Conservation (phyloP, 92 coral and sea anemone genomes). For the Epizoanthus stellaris region DNA sequence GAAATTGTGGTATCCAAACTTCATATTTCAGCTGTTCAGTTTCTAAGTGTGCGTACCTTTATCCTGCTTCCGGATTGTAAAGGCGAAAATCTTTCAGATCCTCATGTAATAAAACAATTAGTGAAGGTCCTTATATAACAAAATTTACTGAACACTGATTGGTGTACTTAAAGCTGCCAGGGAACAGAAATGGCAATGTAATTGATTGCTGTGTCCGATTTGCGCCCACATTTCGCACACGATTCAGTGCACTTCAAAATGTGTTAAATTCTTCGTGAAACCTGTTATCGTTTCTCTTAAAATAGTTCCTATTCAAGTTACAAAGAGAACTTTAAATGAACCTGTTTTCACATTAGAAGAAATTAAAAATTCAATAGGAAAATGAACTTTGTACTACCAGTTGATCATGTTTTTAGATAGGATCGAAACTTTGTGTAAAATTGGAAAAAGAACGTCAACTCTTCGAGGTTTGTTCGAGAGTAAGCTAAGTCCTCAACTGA, state of each 20-base stretch:
- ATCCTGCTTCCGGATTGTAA: background rate
- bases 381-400: background rate
- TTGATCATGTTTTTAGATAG: background rate
- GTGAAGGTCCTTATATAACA: background rate
- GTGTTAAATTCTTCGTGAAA: constrained; percentile 11
- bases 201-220: background rate
- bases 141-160: background rate
- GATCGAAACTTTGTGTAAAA: too few species aligned
- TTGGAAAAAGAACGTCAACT: too few species aligned
- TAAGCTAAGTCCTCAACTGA: background rate
- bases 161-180: constrained; percentile 6
- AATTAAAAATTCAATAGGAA: background rate
- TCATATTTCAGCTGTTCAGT: constrained; percentile 3
- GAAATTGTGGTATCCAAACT: background rate
- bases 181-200: constrained; percentile 1
- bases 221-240: background rate
- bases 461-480: background rate
- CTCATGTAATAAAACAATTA: background rate
- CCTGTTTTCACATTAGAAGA: background rate
- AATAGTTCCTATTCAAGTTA: background rate
- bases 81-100: background rate
- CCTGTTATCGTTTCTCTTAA: background rate
- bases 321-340: background rate
- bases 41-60: background rate
- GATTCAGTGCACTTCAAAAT: background rate